Evolutionary conservation across 2,888 invertebrate species (phyloP).

Genomic region (Onchidella celtica): DNA sequence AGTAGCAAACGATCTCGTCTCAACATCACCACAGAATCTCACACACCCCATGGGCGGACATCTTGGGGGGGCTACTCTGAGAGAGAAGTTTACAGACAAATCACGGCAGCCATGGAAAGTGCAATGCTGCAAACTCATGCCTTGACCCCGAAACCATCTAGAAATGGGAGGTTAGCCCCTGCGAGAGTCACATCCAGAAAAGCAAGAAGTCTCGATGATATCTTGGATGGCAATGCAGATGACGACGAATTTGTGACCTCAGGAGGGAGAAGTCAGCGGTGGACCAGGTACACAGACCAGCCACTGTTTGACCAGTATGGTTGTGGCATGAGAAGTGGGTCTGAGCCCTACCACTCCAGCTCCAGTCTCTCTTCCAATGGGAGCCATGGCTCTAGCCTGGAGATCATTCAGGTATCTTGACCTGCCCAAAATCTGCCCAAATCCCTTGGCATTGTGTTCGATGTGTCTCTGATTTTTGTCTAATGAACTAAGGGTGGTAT

Average conservation of each 20-base stretch:
- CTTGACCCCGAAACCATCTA: conserved; percentile 37
- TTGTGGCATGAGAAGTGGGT: conserved; percentile 62
- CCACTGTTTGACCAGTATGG: conserved; percentile 59
- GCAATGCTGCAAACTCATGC: conserved; percentile 72
- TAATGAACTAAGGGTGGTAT: background rate
- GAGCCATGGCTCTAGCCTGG: conserved; percentile 78
- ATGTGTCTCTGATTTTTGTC: background rate
- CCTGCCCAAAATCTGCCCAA: background rate
- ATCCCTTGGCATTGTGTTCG: background rate
- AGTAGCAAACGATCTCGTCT: conserved; percentile 64
- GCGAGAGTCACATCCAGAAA: conserved; percentile 70
- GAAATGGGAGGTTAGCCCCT: background rate
- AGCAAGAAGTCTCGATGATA: conserved; percentile 78
- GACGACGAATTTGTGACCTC: conserved; percentile 52
- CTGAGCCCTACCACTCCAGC: conserved; percentile 75
- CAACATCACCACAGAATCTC: conserved; percentile 32
- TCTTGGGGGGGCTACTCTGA: conserved; percentile 70
- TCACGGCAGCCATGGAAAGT: conserved; percentile 74
- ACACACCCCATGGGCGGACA: conserved; percentile 41
- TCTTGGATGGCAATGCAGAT: conserved; percentile 67
- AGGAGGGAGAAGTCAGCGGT: background rate
- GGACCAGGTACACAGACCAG: conserved; percentile 9
- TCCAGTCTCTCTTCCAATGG: conserved; percentile 79
- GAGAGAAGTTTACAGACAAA: conserved; percentile 72
- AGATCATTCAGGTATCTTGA: conserved; percentile 79